Conservation (phyloP, 2,888 invertebrate genomes). For the Himalopsyche tibetana region DNA sequence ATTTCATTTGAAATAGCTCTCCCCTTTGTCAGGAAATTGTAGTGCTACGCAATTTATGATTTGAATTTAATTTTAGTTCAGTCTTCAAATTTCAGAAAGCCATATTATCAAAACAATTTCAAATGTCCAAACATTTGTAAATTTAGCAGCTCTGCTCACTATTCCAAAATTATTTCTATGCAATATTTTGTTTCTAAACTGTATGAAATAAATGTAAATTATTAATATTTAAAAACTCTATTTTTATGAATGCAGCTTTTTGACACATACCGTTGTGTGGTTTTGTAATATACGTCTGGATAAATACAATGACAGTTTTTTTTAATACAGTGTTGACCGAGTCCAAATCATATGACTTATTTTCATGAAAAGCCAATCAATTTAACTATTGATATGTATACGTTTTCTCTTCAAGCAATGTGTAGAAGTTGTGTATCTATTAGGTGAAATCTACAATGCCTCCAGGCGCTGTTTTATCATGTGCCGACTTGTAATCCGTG, state of each 20-base stretch:
- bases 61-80: too few species aligned
- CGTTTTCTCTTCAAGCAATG: background rate
- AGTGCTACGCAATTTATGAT: too few species aligned
- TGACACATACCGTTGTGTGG: too few species aligned
- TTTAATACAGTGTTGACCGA: slow-evolving; percentile 23
- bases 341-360: slow-evolving; percentile 20
- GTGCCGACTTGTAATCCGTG: background rate
- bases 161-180: too few species aligned
- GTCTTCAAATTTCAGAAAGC: too few species aligned
- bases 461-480: background rate
- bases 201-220: too few species aligned
- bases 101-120: too few species aligned
- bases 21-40: too few species aligned
- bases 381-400: slow-evolving; percentile 6
- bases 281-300: slow-evolving; percentile 5
- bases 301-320: slow-evolving; percentile 16
- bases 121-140: too few species aligned
- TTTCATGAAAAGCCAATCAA: background rate
- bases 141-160: too few species aligned
- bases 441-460: slow-evolving; percentile 32
- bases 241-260: slow-evolving; percentile 18
- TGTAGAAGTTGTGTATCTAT: slow-evolving; percentile 36
- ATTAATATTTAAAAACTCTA: background rate
- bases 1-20: too few species aligned
- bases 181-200: too few species aligned